Percentiles rank a stretch among this genome's conserved stretches.
Conservation (phyloP, 2,113 vertebrate genomes). For the Clupea harengus region DNA sequence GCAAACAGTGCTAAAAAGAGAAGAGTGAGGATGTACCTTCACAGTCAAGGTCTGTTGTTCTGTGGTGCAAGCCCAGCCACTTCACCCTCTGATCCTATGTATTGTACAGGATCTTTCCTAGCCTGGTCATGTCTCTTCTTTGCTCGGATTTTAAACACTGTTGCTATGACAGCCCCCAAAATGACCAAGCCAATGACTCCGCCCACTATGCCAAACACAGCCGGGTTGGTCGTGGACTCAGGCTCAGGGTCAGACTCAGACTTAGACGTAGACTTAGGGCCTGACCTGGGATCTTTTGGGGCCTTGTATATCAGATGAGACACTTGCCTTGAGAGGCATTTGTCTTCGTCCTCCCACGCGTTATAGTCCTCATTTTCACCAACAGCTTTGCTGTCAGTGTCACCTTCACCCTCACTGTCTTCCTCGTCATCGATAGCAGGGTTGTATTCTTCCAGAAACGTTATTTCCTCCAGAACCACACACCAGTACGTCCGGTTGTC, state of each 20-base stretch:
- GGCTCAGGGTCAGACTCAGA: neutral
- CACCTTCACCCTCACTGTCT: neutral
- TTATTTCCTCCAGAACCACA: conserved; percentile 32
- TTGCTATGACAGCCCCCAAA: conserved; percentile 26
- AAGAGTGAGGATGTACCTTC: neutral
- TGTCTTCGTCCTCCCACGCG: neutral
- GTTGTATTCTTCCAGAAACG: neutral
- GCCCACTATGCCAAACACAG: neutral
- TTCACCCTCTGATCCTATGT: neutral
- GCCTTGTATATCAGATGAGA: conserved; percentile 37
- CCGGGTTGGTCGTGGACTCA: neutral
- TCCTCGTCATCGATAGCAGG: neutral
- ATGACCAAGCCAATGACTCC: conserved; percentile 44
- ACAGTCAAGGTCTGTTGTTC: neutral
- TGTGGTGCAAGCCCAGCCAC: neutral
- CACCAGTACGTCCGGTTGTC: conserved; percentile 62
- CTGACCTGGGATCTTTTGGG: too few species aligned
- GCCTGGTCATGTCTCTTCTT: neutral
- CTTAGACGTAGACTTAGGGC: too few species aligned
- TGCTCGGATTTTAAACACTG: conserved; percentile 41
- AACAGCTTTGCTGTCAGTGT: neutral
- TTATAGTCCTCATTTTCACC: neutral
- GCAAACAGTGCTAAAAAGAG: neutral
- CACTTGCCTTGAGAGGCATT: conserved; percentile 59
- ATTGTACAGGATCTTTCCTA: neutral